A percentile compares a stretch with the other conserved stretches of the same genome.
phyloP scores from a whole-genome alignment of 2,113 vertebrate species.

The Macroglossus sobrinus region DNA sequence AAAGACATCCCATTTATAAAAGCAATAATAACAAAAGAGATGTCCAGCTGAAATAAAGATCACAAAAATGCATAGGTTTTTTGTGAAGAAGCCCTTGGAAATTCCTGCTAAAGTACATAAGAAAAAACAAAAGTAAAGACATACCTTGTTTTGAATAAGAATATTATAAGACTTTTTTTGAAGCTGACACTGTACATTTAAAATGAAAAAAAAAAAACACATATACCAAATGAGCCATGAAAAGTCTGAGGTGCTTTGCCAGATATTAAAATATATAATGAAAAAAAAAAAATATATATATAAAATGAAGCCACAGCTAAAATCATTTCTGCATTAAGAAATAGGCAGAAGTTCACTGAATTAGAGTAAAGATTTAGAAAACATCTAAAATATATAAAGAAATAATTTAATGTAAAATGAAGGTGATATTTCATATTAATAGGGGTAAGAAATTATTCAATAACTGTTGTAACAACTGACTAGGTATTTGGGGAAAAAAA shows the following conservation, averaged over 20 bases:
- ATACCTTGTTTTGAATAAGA: background rate
- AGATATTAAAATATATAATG: background rate
- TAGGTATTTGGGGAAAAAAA: background rate
- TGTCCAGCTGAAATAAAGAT: background rate
- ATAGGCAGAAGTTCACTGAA: background rate
- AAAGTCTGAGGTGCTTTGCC: background rate
- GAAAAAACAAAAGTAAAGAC: background rate
- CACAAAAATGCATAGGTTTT: background rate
- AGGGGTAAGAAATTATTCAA: background rate
- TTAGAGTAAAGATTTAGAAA: background rate
- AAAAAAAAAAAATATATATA: background rate
- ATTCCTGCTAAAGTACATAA: background rate
- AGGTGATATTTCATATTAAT: background rate
- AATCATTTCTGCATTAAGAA: background rate
- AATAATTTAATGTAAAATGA: slow-evolving; percentile 1
- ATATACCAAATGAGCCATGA: background rate
- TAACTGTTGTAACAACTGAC: background rate
- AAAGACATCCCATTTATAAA: background rate
- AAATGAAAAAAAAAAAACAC: background rate
- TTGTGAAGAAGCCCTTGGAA: background rate
- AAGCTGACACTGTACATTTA: background rate
- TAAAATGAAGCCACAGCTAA: background rate
- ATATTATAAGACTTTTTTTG: background rate
- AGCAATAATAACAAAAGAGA: background rate
- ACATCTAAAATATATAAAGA: background rate